phyloP scores from a whole-genome alignment of 2,888 invertebrate genomes.

The Linhomoeus sp. region DNA sequence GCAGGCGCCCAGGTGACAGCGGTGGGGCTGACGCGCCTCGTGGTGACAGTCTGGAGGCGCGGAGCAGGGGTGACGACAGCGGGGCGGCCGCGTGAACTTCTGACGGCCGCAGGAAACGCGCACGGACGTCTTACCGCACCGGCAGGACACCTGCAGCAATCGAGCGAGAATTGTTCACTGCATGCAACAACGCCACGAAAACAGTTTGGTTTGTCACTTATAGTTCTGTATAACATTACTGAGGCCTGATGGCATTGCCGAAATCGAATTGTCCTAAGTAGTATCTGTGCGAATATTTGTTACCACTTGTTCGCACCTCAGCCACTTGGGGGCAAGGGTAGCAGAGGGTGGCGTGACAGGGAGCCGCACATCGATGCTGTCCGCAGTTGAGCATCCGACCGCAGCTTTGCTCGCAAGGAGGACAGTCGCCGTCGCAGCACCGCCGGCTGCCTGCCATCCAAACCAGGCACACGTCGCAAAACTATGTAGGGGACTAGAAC shows the following conservation, averaged over 20 bases:
- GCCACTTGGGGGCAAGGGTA: constrained; percentile 56
- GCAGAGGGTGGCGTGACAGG: constrained; percentile 59
- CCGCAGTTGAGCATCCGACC: constrained; percentile 60
- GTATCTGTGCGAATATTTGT: neutral
- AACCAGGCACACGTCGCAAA: neutral
- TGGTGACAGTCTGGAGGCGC: constrained; percentile 68
- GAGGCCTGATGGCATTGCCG: too few relatives aligned
- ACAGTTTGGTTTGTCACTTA: neutral
- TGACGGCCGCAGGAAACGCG: constrained; percentile 69
- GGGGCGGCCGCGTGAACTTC: constrained; percentile 53
- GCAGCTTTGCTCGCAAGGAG: constrained; percentile 38
- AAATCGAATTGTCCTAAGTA: neutral
- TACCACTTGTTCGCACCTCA: constrained; percentile 27
- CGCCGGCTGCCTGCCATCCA: neutral
- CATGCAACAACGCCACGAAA: neutral
- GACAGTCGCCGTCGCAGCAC: constrained; percentile 7
- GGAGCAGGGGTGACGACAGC: constrained; percentile 53
- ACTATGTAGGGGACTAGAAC: neutral
- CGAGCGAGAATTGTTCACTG: neutral
- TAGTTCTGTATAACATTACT: neutral
- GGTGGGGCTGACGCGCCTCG: constrained; percentile 46
- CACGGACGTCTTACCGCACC: constrained; percentile 55
- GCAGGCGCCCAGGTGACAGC: constrained; percentile 62
- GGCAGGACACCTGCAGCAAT: constrained; percentile 39
- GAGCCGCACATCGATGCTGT: constrained; percentile 60